Conservation (phyloP, 2,113 vertebrate genomes). For the Chroicocephalus ridibundus region DNA sequence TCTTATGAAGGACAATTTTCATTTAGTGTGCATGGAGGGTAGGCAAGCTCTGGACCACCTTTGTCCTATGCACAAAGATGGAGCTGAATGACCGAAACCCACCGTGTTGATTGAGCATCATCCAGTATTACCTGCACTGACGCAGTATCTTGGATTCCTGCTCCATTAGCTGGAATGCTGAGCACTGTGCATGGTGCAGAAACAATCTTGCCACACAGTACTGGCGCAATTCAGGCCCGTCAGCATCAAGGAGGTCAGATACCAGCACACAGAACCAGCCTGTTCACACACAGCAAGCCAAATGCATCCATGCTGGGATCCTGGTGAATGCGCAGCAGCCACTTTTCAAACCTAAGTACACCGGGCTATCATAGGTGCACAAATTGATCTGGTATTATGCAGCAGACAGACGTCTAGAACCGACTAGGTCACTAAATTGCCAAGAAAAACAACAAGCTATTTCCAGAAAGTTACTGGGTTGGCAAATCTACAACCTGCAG, state of each 20-base stretch:
- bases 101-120: not conserved
- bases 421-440: not conserved
- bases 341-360: not conserved
- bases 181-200: not conserved
- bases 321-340: not conserved
- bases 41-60: not conserved
- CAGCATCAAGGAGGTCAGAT: not conserved
- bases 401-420: not conserved
- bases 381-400: not conserved
- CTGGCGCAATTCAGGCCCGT: not conserved
- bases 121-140: not conserved
- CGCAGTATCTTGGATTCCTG: not conserved
- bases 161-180: not conserved
- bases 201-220: not conserved
- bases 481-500: slow-evolving; percentile 1
- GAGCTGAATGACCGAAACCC: not conserved
- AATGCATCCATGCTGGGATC: not conserved
- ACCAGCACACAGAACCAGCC: not conserved
- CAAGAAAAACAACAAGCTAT: not conserved
- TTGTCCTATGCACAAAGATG: not conserved
- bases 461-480: not conserved
- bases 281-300: not conserved
- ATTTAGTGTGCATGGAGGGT: not conserved
- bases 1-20: not conserved
- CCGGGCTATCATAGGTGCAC: not conserved